A percentile compares a stretch with the other conserved stretches of the same genome.
These are phyloP conservation scores for Catharus fuscescens DNA, from an alignment of 2,113 vertebrate genomes.

Conservation along the genomic window DNA sequence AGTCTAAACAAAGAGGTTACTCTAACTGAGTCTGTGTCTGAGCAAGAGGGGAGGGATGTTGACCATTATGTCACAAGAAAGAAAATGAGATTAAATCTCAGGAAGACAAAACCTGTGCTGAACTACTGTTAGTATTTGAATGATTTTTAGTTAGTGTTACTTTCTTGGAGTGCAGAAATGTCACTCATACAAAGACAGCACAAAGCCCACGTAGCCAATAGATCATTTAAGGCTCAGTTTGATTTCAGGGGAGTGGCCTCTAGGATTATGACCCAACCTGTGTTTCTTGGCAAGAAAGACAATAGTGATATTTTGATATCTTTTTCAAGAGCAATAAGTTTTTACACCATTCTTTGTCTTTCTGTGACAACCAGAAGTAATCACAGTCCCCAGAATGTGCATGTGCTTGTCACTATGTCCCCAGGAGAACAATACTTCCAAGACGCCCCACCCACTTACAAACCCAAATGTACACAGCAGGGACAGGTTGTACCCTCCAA, in stretches of 20 bases:
- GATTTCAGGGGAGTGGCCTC: background rate
- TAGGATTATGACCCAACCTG: background rate
- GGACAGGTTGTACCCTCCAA: background rate
- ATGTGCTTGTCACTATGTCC: background rate
- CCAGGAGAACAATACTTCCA: background rate
- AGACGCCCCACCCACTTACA: background rate
- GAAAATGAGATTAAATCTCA: background rate
- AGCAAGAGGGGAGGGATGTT: background rate
- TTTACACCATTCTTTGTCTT: background rate
- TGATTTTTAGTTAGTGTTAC: background rate
- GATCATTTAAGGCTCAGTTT: background rate
- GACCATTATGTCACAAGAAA: rapidly evolving
- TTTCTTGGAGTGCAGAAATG: background rate
- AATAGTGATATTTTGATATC: background rate
- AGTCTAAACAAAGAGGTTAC: background rate
- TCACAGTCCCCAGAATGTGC: background rate
- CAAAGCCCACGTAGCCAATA: background rate
- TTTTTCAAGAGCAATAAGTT: background rate
- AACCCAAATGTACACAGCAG: background rate
- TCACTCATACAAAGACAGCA: background rate
- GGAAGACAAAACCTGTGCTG: background rate
- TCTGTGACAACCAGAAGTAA: background rate
- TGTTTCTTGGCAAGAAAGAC: background rate
- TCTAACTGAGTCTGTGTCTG: background rate
- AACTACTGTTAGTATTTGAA: background rate